Evolutionary conservation across 2,113 vertebrate genomes (phyloP).

Genomic region (Platichthys stellatus): DNA sequence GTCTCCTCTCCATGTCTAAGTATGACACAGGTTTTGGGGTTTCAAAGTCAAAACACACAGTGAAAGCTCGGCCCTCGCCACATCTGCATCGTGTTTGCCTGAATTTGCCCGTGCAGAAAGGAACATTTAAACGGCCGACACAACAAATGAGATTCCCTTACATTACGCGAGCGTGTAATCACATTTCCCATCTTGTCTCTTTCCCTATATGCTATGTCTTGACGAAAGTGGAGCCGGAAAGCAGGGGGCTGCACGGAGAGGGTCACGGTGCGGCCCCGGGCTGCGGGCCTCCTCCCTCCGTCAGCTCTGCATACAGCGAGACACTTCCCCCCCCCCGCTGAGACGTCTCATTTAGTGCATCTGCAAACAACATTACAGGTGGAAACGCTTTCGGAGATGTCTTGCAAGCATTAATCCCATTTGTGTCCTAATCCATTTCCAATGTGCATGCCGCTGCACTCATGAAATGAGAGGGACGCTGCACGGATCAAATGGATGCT

Average conservation of each 20-base stretch:
- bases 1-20: background rate
- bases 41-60: slow-evolving; percentile 60
- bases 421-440: slow-evolving; percentile 74
- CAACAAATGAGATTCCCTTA: slow-evolving; percentile 76
- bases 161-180: slow-evolving; percentile 74
- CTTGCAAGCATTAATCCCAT: slow-evolving; percentile 79
- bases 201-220: slow-evolving; percentile 53
- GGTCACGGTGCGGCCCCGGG: slow-evolving; percentile 59
- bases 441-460: slow-evolving; percentile 72
- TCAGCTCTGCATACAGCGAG: slow-evolving; percentile 59
- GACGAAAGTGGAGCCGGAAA: slow-evolving; percentile 45
- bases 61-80: slow-evolving; percentile 33
- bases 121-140: slow-evolving; percentile 59
- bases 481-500: slow-evolving; percentile 57
- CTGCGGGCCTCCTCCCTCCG: slow-evolving; percentile 48
- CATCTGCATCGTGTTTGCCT: slow-evolving; percentile 53
- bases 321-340: slow-evolving; percentile 23
- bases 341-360: slow-evolving; percentile 74
- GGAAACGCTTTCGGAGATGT: slow-evolving; percentile 76
- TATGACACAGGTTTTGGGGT: slow-evolving; percentile 18
- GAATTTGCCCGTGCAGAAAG: slow-evolving; percentile 57
- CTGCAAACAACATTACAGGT: slow-evolving; percentile 80
- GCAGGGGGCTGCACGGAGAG: slow-evolving; percentile 34
- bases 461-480: slow-evolving; percentile 72
- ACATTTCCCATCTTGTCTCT: slow-evolving; percentile 71